Evolutionary conservation across 2,888 invertebrate genomes (phyloP), one percentile per base, ranked within the genome.

Genomic region (Erebia epiphron): DNA sequence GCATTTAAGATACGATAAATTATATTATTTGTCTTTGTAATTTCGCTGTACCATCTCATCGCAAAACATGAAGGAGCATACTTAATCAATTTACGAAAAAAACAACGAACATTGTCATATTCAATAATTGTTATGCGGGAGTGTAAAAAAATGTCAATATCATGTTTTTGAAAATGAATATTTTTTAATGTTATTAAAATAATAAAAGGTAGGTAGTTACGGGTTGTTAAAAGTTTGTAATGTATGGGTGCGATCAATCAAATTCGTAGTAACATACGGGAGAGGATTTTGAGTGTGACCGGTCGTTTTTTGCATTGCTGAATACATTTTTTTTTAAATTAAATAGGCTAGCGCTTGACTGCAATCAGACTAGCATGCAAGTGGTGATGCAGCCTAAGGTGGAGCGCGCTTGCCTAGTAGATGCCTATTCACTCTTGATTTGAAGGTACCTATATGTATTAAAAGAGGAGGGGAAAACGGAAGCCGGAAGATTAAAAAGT

Each of bases 1-100:
- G 62, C 67, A 72, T 72, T 72, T 70, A 70, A 54, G 49, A 72
- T 66, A 57, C 66, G 35, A 72, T 60, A 75, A 75, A 69, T 69
- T 68, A 75, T 73, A 74, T 62, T 67, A 74, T 62, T 67, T 67
- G 69, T 61, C 57, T 9, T 62, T 66, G 69, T 69, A 68, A 66
- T 63, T 71, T 71, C 58, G 54, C 58, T 69, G 49, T 46, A 57
- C 64, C 66, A 54, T 52, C 68, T 72, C 74, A 72, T 74, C 62
- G 63, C 54, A 63, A 74, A 68, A 62, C 72, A 70, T 60, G 67
- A 69, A 43, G 41, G 35, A 35, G 21, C 35, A 43, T 73, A 26
- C 26, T 26, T 26, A 58, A 72, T 73, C 67, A 65, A 71, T 65
- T 69, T 61, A 57, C 64, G 54, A 69, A 43, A 41, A n/a, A 43